Conservation (phyloP, 2,888 invertebrate species). For the Hylaea fasciaria region DNA sequence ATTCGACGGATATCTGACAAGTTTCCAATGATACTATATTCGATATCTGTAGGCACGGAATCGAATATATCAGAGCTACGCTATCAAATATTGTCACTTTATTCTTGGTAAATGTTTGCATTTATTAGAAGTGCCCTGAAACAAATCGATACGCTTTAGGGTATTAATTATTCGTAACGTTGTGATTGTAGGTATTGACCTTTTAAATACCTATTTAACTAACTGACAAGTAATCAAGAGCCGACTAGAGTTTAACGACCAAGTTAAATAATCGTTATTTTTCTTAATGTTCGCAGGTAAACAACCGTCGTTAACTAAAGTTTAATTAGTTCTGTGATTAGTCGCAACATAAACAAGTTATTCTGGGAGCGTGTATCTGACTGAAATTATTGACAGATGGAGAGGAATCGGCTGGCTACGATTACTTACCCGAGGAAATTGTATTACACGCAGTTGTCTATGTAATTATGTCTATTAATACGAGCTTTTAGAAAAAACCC, state of each 20-base stretch:
- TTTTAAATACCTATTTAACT: not conserved
- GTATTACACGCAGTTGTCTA: not conserved
- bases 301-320: conserved; percentile 12
- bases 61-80: no score
- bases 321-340: conserved; percentile 24
- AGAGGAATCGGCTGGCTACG: conserved; percentile 2
- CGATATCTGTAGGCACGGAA: not conserved
- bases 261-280: conserved; percentile 6
- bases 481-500: no score
- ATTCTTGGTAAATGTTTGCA: not conserved
- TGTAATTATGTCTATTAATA: no score
- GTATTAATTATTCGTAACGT: no score
- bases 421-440: not conserved
- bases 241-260: not conserved
- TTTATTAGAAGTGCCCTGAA: no score
- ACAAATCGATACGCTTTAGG: no score
- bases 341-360: conserved; percentile 12
- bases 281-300: conserved; percentile 6
- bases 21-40: conserved; percentile 14
- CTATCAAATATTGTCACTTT: no score
- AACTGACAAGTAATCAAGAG: not conserved
- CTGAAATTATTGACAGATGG: conserved; percentile 8
- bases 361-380: conserved; percentile 9
- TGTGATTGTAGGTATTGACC: no score
- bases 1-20: conserved; percentile 7